Conservation (phyloP, 2,797 vertebrate genomes). For the Malurus leucopterus region DNA sequence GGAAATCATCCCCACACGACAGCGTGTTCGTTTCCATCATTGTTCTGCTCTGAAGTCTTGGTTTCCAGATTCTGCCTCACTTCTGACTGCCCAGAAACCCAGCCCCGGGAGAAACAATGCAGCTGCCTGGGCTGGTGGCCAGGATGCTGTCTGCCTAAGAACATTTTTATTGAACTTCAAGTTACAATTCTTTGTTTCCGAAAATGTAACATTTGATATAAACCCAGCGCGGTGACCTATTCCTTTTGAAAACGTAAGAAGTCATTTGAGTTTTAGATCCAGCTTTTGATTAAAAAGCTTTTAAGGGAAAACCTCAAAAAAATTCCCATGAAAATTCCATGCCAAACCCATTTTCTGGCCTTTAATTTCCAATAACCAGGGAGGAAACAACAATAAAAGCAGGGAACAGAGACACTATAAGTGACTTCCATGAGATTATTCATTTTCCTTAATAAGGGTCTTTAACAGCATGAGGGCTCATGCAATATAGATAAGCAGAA, state of each 20-base stretch:
- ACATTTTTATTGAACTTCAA: slow-evolving; percentile 41
- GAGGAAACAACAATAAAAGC: not conserved
- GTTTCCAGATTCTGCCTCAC: slow-evolving; percentile 19
- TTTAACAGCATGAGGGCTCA: not conserved
- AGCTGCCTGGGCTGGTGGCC: slow-evolving; percentile 41
- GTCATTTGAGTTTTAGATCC: not conserved
- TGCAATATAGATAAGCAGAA: slow-evolving; percentile 21
- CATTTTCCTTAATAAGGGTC: not conserved
- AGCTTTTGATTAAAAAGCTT: slow-evolving; percentile 45
- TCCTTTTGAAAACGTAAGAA: not conserved
- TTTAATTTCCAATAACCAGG: slow-evolving; percentile 12
- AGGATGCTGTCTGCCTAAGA: slow-evolving; percentile 30
- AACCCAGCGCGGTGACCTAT: slow-evolving; percentile 6
- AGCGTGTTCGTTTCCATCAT: not conserved
- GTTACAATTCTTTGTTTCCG: slow-evolving; percentile 34
- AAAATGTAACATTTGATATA: slow-evolving; percentile 14
- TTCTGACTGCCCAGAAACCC: slow-evolving; percentile 39
- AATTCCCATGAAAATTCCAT: not conserved
- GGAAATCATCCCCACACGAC: not conserved
- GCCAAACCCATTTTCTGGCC: not conserved
- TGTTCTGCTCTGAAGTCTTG: slow-evolving; percentile 19
- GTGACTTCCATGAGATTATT: slow-evolving; percentile 11
- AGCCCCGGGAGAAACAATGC: not conserved
- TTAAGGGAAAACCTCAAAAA: slow-evolving; percentile 16
- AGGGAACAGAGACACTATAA: not conserved